Conservation (phyloP, 2,113 vertebrate species). For the Pluvialis apricaria region DNA sequence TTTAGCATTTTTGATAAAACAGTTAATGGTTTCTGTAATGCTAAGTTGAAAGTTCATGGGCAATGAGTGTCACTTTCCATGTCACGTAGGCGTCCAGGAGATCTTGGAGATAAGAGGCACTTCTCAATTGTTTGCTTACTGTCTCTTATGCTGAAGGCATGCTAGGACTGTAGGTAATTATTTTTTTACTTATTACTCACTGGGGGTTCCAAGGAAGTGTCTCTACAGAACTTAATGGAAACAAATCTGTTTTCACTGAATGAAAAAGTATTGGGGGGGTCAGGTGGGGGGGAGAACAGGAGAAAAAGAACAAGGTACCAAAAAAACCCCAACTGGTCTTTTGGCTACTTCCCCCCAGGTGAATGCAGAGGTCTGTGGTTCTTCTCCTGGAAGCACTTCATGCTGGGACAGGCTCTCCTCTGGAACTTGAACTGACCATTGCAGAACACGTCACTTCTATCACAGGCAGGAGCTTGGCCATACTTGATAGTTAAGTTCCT, state of each 20-base stretch:
- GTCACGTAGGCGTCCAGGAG: neutral
- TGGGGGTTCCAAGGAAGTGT: neutral
- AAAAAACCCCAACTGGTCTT: neutral
- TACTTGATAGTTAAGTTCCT: neutral
- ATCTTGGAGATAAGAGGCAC: neutral
- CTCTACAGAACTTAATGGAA: neutral
- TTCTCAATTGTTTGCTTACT: neutral
- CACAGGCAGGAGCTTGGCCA: neutral
- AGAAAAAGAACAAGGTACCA: neutral
- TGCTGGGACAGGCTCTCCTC: neutral
- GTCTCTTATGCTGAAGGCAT: neutral
- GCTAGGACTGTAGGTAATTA: neutral
- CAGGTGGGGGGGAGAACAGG: neutral
- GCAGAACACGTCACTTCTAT: neutral
- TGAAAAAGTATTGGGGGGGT: neutral
- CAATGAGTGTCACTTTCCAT: neutral
- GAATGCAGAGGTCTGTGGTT: neutral
- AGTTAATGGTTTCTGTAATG: neutral
- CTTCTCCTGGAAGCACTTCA: neutral
- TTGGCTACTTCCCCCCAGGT: fast-evolving
- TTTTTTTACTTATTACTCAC: neutral
- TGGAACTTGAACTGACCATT: neutral
- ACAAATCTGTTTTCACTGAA: neutral
- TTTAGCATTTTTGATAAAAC: neutral
- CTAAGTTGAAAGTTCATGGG: neutral